Conservation (phyloP, 2,797 vertebrate genomes). For the Taeniopygia guttata region DNA sequence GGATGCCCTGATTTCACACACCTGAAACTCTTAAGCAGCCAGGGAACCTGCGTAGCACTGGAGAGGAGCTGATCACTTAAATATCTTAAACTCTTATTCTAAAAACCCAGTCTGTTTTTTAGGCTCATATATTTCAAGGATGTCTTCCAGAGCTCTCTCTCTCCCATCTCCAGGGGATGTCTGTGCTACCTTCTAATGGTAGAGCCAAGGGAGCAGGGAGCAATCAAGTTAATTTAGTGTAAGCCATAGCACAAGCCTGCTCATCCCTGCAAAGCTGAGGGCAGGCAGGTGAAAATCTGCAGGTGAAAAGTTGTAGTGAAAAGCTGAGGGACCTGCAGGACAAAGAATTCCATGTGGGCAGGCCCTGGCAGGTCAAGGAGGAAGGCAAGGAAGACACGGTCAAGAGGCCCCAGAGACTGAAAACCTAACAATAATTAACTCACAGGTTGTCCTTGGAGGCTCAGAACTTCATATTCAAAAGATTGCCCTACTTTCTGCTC, state of each 20-base stretch:
- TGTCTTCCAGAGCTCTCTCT: neutral
- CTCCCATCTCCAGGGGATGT: neutral
- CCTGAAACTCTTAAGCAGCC: neutral
- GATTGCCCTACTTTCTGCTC: conserved; percentile 45
- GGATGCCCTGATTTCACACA: neutral
- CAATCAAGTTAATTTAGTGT: neutral
- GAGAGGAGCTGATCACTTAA: neutral
- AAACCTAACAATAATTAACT: conserved; percentile 45
- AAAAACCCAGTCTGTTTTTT: neutral
- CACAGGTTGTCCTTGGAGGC: neutral
- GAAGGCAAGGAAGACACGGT: neutral
- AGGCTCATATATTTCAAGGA: neutral
- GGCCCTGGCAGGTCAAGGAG: neutral
- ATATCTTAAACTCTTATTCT: neutral
- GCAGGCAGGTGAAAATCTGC: neutral
- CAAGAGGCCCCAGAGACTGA: neutral
- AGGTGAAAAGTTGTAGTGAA: neutral
- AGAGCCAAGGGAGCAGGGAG: neutral
- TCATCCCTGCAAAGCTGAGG: neutral
- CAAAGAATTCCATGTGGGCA: neutral
- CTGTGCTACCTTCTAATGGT: neutral
- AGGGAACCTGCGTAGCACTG: neutral
- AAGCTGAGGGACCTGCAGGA: neutral
- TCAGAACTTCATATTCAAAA: neutral
- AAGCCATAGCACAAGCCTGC: neutral